phyloP scores from a whole-genome alignment of 2,888 invertebrate species.

The Agriopis aurantiaria region DNA sequence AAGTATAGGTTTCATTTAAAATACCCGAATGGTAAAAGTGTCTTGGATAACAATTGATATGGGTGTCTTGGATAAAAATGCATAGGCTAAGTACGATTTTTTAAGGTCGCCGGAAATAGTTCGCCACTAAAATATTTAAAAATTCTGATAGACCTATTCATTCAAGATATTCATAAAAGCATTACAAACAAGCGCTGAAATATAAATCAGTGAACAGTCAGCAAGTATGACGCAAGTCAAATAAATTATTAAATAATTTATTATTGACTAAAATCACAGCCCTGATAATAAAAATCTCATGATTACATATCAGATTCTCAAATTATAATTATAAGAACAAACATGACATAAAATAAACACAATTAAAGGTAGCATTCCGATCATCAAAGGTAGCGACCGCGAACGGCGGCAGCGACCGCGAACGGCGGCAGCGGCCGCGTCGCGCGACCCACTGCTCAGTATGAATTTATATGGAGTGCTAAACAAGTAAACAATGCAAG shows the following conservation, averaged over 20 bases:
- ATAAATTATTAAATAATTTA: constrained; percentile 10
- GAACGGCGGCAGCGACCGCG: too few species aligned
- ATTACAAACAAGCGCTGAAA: background rate
- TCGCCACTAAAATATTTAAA: background rate
- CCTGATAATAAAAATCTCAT: constrained; percentile 26
- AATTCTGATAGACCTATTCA: background rate
- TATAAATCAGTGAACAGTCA: background rate
- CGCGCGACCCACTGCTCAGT: too few species aligned
- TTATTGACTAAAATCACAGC: constrained; percentile 38
- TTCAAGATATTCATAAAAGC: background rate
- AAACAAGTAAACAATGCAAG: too few species aligned
- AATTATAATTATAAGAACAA: constrained; percentile 16
- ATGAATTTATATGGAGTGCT: too few species aligned
- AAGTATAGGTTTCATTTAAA: too few species aligned
- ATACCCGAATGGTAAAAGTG: background rate
- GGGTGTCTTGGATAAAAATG: background rate
- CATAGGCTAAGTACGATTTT: background rate
- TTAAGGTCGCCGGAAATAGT: background rate
- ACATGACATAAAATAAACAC: background rate
- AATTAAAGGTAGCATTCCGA: background rate
- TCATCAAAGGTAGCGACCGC: too few species aligned
- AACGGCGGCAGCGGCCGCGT: too few species aligned
- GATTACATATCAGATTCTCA: constrained; percentile 22
- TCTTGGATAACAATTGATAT: background rate
- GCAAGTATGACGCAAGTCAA: constrained; percentile 3